phyloP scores from a whole-genome alignment of 2,888 invertebrate genomes.

The Latrodectus hesperus region DNA sequence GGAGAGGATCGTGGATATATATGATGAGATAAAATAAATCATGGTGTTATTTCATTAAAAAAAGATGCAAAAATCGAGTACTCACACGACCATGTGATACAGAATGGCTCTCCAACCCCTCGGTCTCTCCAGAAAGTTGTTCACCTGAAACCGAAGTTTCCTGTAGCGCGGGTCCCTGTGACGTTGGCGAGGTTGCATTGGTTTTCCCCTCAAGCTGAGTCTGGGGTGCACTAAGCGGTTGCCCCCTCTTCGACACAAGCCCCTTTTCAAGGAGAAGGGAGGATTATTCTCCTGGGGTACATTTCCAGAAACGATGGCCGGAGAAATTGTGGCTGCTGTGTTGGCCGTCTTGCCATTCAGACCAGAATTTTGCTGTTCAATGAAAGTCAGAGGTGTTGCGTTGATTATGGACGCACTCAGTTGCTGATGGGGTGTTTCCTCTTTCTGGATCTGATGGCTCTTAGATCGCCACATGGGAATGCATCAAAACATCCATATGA shows the following conservation, averaged over 20 bases:
- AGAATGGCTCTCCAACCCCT: conserved; percentile 88
- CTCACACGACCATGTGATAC: conserved; percentile 96
- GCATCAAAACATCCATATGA: background rate
- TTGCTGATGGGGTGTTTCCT: conserved; percentile 8
- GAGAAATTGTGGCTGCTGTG: background rate
- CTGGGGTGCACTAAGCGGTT: conserved; percentile 80
- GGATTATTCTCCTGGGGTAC: background rate
- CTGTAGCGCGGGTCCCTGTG: conserved; percentile 91
- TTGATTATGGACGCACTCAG: conserved; percentile 39
- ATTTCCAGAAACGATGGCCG: conserved; percentile 6
- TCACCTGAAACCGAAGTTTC: conserved; percentile 86
- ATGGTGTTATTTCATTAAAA: too few relatives aligned
- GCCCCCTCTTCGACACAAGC: conserved; percentile 55
- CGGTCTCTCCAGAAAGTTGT: conserved; percentile 95
- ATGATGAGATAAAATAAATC: too few relatives aligned
- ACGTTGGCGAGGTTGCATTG: conserved; percentile 90
- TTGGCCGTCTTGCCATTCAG: conserved; percentile 57
- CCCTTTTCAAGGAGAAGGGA: conserved; percentile 24
- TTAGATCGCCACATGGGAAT: conserved; percentile 54
- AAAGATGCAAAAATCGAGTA: conserved; percentile 73
- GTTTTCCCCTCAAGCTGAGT: conserved; percentile 94
- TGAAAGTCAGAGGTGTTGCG: conserved; percentile 53
- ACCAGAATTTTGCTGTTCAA: conserved; percentile 54
- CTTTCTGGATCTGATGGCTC: conserved; percentile 1
- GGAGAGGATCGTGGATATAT: too few relatives aligned